Evolutionary conservation across 2,797 vertebrate species (phyloP), one percentile per base, ranked within the genome.

Genomic region (Phaenicophaeus curvirostris): DNA sequence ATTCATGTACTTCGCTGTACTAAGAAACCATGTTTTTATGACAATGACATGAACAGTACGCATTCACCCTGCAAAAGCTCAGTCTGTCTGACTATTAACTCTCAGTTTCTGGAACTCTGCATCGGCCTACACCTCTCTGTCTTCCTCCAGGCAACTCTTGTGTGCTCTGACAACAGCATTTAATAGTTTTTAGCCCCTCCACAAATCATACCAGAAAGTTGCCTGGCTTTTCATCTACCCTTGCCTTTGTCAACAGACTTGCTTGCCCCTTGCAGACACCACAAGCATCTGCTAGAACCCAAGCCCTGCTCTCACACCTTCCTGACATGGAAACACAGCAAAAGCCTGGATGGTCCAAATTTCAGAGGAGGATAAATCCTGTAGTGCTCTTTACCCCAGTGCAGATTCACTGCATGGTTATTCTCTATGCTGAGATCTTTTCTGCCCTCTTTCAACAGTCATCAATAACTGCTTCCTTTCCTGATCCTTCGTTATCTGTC

Each of bases 281-380:
- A 55, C 6, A 48, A 79, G 62, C 0, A 0, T 23, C 37, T 84
- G 42, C 42, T 16, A 44, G 42, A 44, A 44, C 16, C 42, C 42
- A 44, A 44, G 42, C 15, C 42, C 42, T 44, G 48, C 58, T 41
- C 11, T 81, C 63, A 73, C 12, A 63, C n/a, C 23, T 54, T 46
- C 35, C 69, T 76, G 62, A 55, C 68, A 71, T 10, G 31, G 48
- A 81, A 91, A 62, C 42, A 51, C 16, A 63, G 20, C 11, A 74
- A 67, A 86, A 80, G 46, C 15, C 28, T 41, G 35, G 21, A 58
- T 16, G 39, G 58, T 30, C 39, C 17, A 16, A 39, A 71, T 72
- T 94, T 89, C 42, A 55, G 39, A 6, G 31, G 66, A 81, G 39
- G 62, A 66, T 27, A 93, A 89, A 91, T 48, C 37, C 31, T 18